Base-by-base conservation (phyloP, 2,113 vertebrate genomes). In the Notarius lentiginosus region DNA sequence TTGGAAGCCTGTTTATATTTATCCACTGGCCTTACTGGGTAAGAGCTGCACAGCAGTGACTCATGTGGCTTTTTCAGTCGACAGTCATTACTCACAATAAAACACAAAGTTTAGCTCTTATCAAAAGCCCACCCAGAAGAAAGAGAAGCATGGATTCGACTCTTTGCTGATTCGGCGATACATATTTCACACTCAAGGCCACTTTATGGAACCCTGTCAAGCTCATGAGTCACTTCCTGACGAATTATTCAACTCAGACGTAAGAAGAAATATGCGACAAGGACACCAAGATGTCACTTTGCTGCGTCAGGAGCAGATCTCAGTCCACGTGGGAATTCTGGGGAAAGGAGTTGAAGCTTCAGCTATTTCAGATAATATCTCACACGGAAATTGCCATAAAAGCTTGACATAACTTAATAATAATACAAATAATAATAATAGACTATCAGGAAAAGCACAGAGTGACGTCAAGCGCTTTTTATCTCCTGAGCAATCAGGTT, bases 91-190 rank as follows among this genome's bases (percentile, higher is more conserved):
- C 85, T 86, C 77, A 73, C 60, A 58, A 60, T n/a, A 53, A 76
- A 76, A 66, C 58, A n/a, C n/a, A n/a, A 87, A 66, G 86, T 73
- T 24, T 7, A 79, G 27, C 73, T 79, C 61, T 58, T 68, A 79
- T 87, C 81, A 66, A 79, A 84, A 68, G 86, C 77, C 80, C 80
- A 77, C 58, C 79, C 61, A 12, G 49, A 34, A 55, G 27, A 85
- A 30, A 61, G 41, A 7, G 22, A 51, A 8, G 18, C 12, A 53
- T 14, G 30, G 18, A 12, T 22, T 22, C 1, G 17, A 11, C 30
- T 41, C 7, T 11, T 24, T 2, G 18, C 79, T 49, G 65, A 70
- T 30, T 49, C 24, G 17, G 9, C 22, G 53, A 30, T 83, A 9
- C 1, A 27, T 77, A 27, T 65, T 30, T 66, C 24, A 83, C 20